Base-by-base conservation (phyloP, 2,888 invertebrate species). In the Pocota personata region DNA sequence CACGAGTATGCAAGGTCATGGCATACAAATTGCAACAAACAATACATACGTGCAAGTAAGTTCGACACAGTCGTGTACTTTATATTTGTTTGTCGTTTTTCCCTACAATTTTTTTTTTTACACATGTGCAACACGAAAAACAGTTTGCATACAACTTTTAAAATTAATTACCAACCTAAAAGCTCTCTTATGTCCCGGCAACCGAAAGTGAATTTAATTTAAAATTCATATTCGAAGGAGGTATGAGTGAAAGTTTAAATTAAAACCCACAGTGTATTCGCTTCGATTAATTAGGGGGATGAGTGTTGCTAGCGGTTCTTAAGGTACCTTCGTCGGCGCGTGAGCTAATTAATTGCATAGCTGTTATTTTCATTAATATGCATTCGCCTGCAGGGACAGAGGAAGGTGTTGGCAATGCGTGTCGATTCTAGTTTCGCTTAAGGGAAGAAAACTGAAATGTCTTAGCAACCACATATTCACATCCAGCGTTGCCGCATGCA, bases 311-410 rank as follows among this genome's bases (percentile, higher is more conserved):
- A 21, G 66, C n/a, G 30, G 37, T 37, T 46, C 43, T 35, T 19
- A n/a, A 37, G 37, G 52, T 62, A 62, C 67, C 62, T 46, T 50
- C 37, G 50, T 10, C 40, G 24, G 71, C 43, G 58, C 58, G 40
- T 14, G 40, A 14, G 58, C 57, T 86, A 86, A 86, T 86, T 80
- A 82, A 82, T 71, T 86, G 76, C 76, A 77, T 62, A 77, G 67
- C 52, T 62, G 75, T 64, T 84, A 52, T 64, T 84, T 75, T 75
- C 75, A 71, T 79, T 76, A 75, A 55, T 64, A 84, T 78, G 73
- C 62, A 78, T 58, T 52, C 16, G 27, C 79, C 73, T 57, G 32
- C 5, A 62, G 73, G 48, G 24, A 14, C 64, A 30, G n/a, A n/a
- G 5, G 27, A 58, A 69, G 64, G 75, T 75, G 75, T 69, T 62